Conservation (phyloP, 2,888 invertebrate genomes). For the Pterostichus madidus region DNA sequence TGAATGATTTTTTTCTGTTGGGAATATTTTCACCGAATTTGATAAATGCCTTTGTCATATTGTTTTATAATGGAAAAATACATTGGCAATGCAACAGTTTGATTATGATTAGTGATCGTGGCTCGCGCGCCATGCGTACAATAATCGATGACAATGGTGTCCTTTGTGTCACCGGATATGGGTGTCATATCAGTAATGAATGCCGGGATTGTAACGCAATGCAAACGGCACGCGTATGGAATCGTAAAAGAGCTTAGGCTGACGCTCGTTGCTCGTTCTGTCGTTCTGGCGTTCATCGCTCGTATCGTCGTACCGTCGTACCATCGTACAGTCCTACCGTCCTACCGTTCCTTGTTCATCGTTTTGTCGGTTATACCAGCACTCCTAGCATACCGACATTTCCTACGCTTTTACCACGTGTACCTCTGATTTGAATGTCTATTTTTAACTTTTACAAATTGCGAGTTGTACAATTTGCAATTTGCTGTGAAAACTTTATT, state of each 20-base stretch:
- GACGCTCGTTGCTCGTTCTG: conserved; percentile 24
- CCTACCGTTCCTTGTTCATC: too few relatives aligned
- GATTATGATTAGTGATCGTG: conserved; percentile 10
- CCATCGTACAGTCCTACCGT: too few relatives aligned
- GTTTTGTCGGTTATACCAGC: neutral
- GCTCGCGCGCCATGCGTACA: conserved; percentile 20
- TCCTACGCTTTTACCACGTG: neutral
- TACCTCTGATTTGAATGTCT: too few relatives aligned
- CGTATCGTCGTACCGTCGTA: too few relatives aligned
- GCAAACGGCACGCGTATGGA: conserved; percentile 63
- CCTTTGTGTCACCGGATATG: conserved; percentile 66
- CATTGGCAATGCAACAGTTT: conserved; percentile 5
- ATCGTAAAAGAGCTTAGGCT: conserved; percentile 45
- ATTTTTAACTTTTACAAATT: too few relatives aligned
- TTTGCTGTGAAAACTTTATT: too few relatives aligned
- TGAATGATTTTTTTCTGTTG: too few relatives aligned
- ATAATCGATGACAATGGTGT: conserved; percentile 65
- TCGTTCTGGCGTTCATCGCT: neutral
- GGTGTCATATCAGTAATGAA: conserved; percentile 67
- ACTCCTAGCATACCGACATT: neutral
- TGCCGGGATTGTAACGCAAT: conserved; percentile 66
- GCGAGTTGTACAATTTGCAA: too few relatives aligned
- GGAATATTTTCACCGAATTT: too few relatives aligned
- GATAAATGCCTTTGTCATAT: neutral
- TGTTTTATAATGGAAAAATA: conserved; percentile 23